Conservation (phyloP, 30 jellyfish, hydroid and myxozoan genomes). For the Sanderia malayensis region DNA sequence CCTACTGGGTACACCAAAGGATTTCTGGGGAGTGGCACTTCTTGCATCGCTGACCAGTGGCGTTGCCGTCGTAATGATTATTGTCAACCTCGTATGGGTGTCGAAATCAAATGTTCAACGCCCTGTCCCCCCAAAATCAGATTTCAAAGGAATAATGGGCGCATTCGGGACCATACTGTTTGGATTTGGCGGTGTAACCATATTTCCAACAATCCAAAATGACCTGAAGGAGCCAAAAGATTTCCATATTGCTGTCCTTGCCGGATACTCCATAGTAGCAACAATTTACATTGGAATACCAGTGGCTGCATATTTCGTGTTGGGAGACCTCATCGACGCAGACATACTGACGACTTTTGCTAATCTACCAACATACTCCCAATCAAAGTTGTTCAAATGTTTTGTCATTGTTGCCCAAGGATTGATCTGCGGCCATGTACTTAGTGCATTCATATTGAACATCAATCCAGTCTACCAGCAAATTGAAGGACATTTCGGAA, state of each 20-base stretch:
- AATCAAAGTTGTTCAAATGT: slow-evolving; percentile 64
- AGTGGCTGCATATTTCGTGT: slow-evolving; percentile 69
- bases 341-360: slow-evolving; percentile 85
- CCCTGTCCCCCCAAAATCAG: slow-evolving; percentile 62
- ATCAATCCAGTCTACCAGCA: slow-evolving; percentile 93
- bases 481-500: slow-evolving; percentile 78
- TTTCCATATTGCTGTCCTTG: slow-evolving; percentile 77
- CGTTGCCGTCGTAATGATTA: slow-evolving; percentile 69
- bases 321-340: slow-evolving; percentile 80
- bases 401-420: slow-evolving; percentile 80
- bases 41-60: slow-evolving; percentile 93
- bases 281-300: slow-evolving; percentile 70
- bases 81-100: slow-evolving; percentile 77
- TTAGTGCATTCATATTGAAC: slow-evolving; percentile 85
- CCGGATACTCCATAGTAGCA: slow-evolving; percentile 86
- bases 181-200: slow-evolving; percentile 95
- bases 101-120: slow-evolving; percentile 55
- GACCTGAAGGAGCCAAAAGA: slow-evolving; percentile 91
- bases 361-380: slow-evolving; percentile 51
- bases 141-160: slow-evolving; percentile 71
- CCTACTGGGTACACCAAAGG: slow-evolving; percentile 95
- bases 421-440: slow-evolving; percentile 85
- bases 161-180: slow-evolving; percentile 90
- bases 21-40: slow-evolving; percentile 87
- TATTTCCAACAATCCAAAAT: slow-evolving; percentile 92